phyloP scores from a whole-genome alignment of 2,888 invertebrate species.

The Ametastegia equiseti region DNA sequence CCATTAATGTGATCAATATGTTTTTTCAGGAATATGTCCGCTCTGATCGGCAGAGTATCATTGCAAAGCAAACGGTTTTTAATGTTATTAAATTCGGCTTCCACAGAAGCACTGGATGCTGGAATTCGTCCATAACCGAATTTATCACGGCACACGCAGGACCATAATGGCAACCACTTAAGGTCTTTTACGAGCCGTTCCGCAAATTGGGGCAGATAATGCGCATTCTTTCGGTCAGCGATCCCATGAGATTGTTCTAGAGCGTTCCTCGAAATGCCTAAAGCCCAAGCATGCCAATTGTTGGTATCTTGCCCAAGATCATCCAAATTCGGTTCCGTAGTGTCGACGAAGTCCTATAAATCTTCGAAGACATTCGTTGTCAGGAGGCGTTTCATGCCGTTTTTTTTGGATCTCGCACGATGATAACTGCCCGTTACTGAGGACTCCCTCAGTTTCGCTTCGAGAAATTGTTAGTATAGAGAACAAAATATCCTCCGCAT shows the following conservation, averaged over 20 bases:
- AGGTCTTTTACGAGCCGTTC: constrained; percentile 27
- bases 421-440: neutral
- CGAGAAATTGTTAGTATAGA: neutral
- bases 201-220: constrained; percentile 16
- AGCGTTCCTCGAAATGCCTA: neutral
- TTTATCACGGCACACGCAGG: constrained; percentile 8
- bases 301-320: constrained; percentile 1
- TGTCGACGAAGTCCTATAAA: neutral
- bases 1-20: constrained; percentile 38
- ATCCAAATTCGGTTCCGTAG: too few relatives aligned
- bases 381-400: neutral
- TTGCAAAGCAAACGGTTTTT: neutral
- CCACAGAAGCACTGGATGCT: constrained; percentile 44
- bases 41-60: neutral
- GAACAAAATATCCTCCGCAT: constrained; percentile 25
- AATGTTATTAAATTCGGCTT: constrained; percentile 41
- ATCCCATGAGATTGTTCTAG: too few relatives aligned
- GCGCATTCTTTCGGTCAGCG: constrained; percentile 30
- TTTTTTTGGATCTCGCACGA: neutral
- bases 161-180: constrained; percentile 40
- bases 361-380: neutral
- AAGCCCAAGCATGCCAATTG: neutral
- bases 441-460: constrained; percentile 37
- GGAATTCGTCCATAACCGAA: constrained; percentile 46
- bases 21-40: constrained; percentile 28